Base-by-base conservation (phyloP, 2,797 vertebrate species). In the Hirundo rustica region DNA sequence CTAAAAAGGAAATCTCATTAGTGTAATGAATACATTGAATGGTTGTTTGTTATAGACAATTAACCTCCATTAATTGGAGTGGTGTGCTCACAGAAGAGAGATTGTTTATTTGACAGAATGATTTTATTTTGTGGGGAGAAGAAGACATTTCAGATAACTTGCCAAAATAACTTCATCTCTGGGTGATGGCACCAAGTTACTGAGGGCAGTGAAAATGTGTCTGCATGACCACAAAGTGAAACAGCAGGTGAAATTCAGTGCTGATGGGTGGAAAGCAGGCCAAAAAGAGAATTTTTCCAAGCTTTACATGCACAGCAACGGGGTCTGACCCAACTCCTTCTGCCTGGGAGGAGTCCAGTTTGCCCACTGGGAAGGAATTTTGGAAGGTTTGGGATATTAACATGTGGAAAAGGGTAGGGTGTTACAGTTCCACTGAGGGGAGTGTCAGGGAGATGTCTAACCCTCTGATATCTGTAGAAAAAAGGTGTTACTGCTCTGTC, bases 31-130 rank as follows among this genome's bases (percentile, higher is more conserved):
- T 94, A 71, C 84, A 85, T 50, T 32, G 71, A 90, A 96, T 94
- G 48, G 79, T 72, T 94, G 93, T 87, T 96, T 96, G 92, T 93
- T 94, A 93, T 92, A 95, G 83, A 89, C 93, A 96, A 94, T 92
- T 96, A 94, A 92, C 90, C 50, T 87, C 83, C 84, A 87, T 96
- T 96, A 96, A 94, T 92, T 95, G 80, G 77, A 95, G 90, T 87
- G 93, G 77, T 77, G 89, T 85, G 71, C 42, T 95, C 94, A 95
- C 67, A 93, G 89, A 86, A 68, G 89, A 92, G 42, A 67, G 57
- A 77, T 77, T 95, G 85, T 94, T 96, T 83, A 79, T 85, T 81
- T 89, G 83, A 85, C 50, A 95, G 82, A 85, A 71, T 51, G 38
- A 45, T 82, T 87, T 87, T 57, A 48, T 72, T 84, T 85, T 91